A percentile compares a stretch with the other conserved stretches of the same genome.
Conservation (phyloP, 2,888 invertebrate genomes). For the Lamellibrachia satsuma region DNA sequence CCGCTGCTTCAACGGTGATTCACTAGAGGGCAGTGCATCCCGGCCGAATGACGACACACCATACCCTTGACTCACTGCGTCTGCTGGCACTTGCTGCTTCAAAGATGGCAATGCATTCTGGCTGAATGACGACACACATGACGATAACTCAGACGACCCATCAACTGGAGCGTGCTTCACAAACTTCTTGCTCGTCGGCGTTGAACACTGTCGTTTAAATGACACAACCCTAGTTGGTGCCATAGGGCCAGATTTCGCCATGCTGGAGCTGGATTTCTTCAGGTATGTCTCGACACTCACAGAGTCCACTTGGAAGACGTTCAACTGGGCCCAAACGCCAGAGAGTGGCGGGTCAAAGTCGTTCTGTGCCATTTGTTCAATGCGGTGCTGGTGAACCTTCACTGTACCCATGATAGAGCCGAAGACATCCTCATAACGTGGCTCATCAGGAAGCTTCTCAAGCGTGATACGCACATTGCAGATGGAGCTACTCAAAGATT, state of each 20-base stretch:
- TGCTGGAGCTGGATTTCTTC: neutral
- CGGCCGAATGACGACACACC: neutral
- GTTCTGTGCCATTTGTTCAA: neutral
- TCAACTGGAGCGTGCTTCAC: neutral
- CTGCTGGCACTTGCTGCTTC: neutral
- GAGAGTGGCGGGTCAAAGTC: constrained; percentile 2
- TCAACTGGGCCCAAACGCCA: neutral
- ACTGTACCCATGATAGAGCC: neutral
- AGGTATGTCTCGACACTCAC: neutral
- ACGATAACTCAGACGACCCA: neutral
- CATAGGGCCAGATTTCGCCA: neutral
- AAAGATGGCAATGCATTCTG: neutral
- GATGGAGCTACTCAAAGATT: neutral
- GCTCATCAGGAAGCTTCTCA: neutral
- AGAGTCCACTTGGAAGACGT: neutral
- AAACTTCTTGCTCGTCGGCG: neutral
- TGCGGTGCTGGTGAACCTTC: constrained; percentile 10
- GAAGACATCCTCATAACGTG: neutral
- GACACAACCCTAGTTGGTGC: neutral
- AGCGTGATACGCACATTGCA: neutral
- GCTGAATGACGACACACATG: neutral
- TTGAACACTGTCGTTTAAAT: too few species aligned
- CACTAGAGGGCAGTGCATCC: neutral
- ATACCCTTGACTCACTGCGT: neutral
- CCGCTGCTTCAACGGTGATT: too few species aligned